Evolutionary conservation across 2,888 invertebrate genomes (phyloP).

Genomic region (Caenorhabditis imperialis): DNA sequence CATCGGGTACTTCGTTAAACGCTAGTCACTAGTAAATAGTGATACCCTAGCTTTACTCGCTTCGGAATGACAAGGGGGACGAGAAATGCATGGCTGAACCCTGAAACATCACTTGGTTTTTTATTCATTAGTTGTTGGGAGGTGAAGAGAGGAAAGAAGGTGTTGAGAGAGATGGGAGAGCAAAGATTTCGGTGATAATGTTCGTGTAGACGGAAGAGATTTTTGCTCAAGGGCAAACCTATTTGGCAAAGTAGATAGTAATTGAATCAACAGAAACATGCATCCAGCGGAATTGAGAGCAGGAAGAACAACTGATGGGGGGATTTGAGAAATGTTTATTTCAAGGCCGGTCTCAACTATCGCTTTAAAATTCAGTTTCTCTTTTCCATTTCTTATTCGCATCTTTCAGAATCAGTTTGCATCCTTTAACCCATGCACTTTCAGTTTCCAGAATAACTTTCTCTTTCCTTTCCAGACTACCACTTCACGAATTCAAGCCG

Average conservation of each 20-base stretch:
- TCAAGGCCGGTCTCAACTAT: too few relatives aligned
- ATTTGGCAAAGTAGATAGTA: constrained; percentile 25
- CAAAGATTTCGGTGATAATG: constrained; percentile 10
- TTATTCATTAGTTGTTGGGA: neutral
- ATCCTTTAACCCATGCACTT: neutral
- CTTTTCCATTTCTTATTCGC: too few relatives aligned
- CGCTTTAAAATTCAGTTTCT: too few relatives aligned
- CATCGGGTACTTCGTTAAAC: constrained; percentile 39
- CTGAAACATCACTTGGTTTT: constrained; percentile 11
- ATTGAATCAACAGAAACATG: constrained; percentile 35
- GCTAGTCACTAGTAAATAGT: constrained; percentile 6
- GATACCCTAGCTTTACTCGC: too few relatives aligned
- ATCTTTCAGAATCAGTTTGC: too few relatives aligned
- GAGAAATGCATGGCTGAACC: too few relatives aligned
- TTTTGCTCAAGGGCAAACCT: constrained; percentile 48
- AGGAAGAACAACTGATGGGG: too few relatives aligned
- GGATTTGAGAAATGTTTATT: too few relatives aligned
- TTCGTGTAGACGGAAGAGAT: constrained; percentile 23
- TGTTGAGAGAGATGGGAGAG: neutral
- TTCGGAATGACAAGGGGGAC: too few relatives aligned
- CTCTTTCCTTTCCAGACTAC: constrained; percentile 53
- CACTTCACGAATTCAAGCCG: constrained; percentile 34
- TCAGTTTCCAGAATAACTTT: neutral
- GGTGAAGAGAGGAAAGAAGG: neutral
- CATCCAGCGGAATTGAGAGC: too few relatives aligned